Conservation (phyloP, 2,113 vertebrate genomes). For the Brachypodius melanocephalos region DNA sequence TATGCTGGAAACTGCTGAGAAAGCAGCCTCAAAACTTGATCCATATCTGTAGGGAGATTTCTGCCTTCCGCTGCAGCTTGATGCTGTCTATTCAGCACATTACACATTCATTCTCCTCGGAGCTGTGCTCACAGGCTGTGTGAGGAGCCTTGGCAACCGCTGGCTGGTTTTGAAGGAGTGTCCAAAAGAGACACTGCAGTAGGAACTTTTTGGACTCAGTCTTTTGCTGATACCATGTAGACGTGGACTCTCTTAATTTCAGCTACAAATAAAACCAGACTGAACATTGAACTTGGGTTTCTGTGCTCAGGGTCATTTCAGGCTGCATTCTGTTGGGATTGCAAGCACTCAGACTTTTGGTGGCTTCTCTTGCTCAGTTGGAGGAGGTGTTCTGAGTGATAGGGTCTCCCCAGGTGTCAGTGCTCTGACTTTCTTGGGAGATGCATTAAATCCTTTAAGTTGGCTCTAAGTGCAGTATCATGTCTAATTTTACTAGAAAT, state of each 20-base stretch:
- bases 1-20: not conserved
- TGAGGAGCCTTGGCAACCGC: not conserved
- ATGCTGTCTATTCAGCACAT: not conserved
- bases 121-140: not conserved
- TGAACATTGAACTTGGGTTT: not conserved
- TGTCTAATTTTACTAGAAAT: not conserved
- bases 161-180: not conserved
- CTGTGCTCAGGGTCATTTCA: accelerated
- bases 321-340: not conserved
- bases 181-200: not conserved
- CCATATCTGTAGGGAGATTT: not conserved
- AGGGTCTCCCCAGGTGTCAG: not conserved
- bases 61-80: not conserved
- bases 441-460: not conserved
- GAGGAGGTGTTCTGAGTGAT: not conserved
- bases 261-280: not conserved
- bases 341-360: not conserved
- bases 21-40: not conserved
- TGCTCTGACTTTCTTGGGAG: not conserved
- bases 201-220: not conserved
- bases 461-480: not conserved
- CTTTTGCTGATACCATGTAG: not conserved
- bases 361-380: not conserved
- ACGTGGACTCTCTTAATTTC: not conserved
- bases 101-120: not conserved